Conservation (phyloP, 2,888 invertebrate species). For the Cerceris ruficornis region DNA sequence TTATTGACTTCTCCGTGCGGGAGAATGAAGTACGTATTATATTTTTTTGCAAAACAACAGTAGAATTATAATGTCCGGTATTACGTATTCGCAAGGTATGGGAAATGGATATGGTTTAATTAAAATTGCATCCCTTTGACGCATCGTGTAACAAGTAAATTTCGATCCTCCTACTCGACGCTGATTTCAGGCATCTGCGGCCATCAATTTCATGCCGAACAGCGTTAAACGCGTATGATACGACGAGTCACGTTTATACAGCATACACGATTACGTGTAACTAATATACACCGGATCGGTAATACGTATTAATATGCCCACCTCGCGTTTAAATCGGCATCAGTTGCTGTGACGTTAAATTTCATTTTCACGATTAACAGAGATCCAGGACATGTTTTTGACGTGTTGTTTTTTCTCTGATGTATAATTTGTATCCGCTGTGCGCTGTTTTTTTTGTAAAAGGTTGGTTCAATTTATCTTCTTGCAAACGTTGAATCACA, state of each 20-base stretch:
- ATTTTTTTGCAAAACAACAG: no score
- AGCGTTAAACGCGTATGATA: neutral
- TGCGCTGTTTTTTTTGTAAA: no score
- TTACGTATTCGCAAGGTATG: slow-evolving; percentile 22
- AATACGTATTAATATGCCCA: no score
- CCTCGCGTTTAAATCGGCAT: neutral
- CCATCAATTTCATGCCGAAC: slow-evolving; percentile 27
- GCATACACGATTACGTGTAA: neutral
- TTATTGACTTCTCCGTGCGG: no score
- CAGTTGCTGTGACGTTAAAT: neutral
- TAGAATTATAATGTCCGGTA: neutral
- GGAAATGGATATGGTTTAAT: slow-evolving; percentile 6
- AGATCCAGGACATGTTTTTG: neutral
- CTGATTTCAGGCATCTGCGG: slow-evolving; percentile 19
- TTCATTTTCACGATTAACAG: neutral
- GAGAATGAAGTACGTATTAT: no score
- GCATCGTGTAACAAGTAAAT: slow-evolving; percentile 20
- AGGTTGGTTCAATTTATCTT: no score
- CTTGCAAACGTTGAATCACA: no score
- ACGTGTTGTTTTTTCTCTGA: no score
- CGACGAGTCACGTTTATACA: neutral
- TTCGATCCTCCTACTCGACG: slow-evolving; percentile 19
- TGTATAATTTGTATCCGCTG: no score
- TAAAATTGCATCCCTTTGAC: slow-evolving; percentile 21
- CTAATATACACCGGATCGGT: neutral